Percentiles rank a stretch among this genome's conserved stretches.
These are phyloP conservation scores for Mamestra configurata DNA, from an alignment of 1,140 invertebrate genomes.

Conservation along the genomic window DNA sequence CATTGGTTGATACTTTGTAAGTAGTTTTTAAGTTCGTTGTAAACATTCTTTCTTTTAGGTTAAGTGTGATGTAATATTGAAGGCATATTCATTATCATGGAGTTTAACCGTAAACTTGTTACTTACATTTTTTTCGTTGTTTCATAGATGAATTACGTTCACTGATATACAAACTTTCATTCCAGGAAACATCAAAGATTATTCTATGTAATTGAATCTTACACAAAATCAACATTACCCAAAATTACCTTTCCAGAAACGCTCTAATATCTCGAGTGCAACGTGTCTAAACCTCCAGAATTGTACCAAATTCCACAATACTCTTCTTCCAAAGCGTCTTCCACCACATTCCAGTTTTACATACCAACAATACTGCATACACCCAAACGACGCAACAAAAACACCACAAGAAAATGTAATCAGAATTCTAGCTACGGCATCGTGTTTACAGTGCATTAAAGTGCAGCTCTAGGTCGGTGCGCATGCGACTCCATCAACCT, in stretches of 20 bases:
- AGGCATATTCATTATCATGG: not conserved
- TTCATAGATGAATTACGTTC: no score
- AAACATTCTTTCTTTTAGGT: not conserved
- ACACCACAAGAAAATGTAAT: slow-evolving; percentile 32
- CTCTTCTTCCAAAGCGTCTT: not conserved
- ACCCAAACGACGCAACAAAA: not conserved
- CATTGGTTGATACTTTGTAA: not conserved
- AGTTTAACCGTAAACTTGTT: not conserved
- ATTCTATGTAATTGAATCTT: no score
- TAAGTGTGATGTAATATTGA: not conserved
- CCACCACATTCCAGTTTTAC: not conserved
- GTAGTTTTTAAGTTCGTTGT: not conserved
- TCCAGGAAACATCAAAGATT: no score
- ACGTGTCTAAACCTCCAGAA: not conserved
- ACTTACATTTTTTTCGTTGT: not conserved
- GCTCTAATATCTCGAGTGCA: no score
- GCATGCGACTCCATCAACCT: slow-evolving; percentile 46
- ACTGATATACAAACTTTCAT: no score
- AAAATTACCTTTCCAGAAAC: no score
- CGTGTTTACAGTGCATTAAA: slow-evolving; percentile 47
- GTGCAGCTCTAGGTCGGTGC: not conserved
- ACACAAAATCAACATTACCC: no score
- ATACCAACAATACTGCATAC: not conserved
- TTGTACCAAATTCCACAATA: not conserved
- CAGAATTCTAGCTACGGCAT: slow-evolving; percentile 36